Conservation (phyloP, 2,797 vertebrate species). For the Cryptoprocta ferox region DNA sequence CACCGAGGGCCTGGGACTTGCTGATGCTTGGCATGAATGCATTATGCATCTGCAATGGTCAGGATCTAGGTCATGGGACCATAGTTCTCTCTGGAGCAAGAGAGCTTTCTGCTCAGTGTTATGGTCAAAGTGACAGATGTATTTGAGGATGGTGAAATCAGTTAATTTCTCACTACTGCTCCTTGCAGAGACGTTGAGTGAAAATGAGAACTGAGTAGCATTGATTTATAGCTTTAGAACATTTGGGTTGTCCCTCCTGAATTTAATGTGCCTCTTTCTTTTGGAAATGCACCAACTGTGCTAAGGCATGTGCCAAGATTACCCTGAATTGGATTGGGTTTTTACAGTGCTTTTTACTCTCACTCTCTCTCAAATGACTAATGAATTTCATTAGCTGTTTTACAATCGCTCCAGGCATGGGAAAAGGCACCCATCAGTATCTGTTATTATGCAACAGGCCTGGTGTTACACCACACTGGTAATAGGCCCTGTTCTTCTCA, state of each 20-base stretch:
- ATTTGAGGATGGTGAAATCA: slow-evolving; percentile 8
- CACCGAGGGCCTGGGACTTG: neutral
- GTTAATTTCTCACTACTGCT: slow-evolving; percentile 56
- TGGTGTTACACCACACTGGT: neutral
- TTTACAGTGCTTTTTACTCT: slow-evolving; percentile 83
- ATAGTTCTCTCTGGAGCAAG: slow-evolving; percentile 20
- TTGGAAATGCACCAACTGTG: slow-evolving; percentile 82
- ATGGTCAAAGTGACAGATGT: slow-evolving; percentile 42
- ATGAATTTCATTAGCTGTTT: slow-evolving; percentile 82
- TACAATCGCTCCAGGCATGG: slow-evolving; percentile 70
- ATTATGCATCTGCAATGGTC: neutral
- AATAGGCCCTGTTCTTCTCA: slow-evolving; percentile 16
- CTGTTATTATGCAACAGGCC: slow-evolving; percentile 45
- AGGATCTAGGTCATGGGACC: slow-evolving; percentile 3
- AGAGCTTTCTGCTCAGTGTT: neutral
- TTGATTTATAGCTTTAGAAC: slow-evolving; percentile 83
- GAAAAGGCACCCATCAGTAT: slow-evolving; percentile 70
- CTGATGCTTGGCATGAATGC: neutral
- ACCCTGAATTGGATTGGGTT: slow-evolving; percentile 77
- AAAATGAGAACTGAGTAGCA: slow-evolving; percentile 72
- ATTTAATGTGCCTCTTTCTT: slow-evolving; percentile 84
- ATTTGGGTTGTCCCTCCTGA: slow-evolving; percentile 78
- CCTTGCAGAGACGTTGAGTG: slow-evolving; percentile 55
- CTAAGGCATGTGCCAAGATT: slow-evolving; percentile 80
- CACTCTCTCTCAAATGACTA: slow-evolving; percentile 82